Evolutionary conservation across 2,888 invertebrate genomes (phyloP), one percentile per base, ranked within the genome.

Genomic region (Stratiomys singularior): DNA sequence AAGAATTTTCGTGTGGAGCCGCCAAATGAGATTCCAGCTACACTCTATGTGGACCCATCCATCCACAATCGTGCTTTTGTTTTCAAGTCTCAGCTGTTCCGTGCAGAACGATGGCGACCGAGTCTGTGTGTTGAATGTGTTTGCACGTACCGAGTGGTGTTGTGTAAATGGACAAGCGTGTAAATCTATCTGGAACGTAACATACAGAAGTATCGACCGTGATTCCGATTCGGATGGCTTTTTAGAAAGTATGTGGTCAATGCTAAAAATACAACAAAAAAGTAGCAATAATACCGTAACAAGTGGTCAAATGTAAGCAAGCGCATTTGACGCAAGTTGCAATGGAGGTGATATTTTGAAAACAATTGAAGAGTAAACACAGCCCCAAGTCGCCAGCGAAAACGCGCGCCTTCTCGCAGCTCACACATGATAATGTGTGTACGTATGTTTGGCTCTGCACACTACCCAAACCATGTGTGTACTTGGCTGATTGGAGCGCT

Each of bases 11-110:
- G 37, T 37, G 37, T 37, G 37, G 37, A 37, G 37, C 37, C 37
- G 9, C 37, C 5, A 37, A 37, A 5, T 37, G 5, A 37, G 5
- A 37, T 3, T 37, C 9, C 37, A 9, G 37, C 9, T 37, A 37
- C 37, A 37, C 37, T 5, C 9, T 9, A 37, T n/a, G n/a, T n/a
- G n/a, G n/a, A n/a, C n/a, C n/a, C 3, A 37, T 37, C 37, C 37
- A 37, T 37, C 37, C 37, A 37, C 37, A 3, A 9, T 37, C 37
- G 37, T 37, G 66, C 44, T 37, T 66, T 66, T 66, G 66, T 66
- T 66, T 66, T 66, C 66, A 66, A 18, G 37, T 37, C 66, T 66
- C 66, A 66, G 66, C 66, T 66, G 66, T 66, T 66, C 66, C 37
- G 13, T 37, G 37, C 66, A 66, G 37, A 66, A 66, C 18, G 18